Evolutionary conservation across 2,113 vertebrate genomes (phyloP), one percentile per base, ranked within the genome.

Genomic region (Ginglymostoma cirratum): DNA sequence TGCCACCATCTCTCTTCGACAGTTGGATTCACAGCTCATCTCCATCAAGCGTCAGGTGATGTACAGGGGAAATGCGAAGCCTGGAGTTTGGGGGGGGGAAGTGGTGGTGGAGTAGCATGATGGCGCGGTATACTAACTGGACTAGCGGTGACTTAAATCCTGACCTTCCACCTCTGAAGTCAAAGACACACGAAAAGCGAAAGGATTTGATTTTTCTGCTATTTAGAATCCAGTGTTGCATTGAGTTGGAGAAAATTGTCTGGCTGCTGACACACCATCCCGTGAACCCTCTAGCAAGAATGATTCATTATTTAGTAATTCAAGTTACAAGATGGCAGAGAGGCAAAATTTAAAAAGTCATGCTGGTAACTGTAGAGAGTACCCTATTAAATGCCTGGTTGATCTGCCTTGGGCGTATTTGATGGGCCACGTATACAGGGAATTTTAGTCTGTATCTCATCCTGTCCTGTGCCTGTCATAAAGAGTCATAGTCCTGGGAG

Each of bases 31-130:
- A 0, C 98, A 98, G 97, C 97, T 99, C 52, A 97, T 99, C 96
- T 98, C 98, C 4, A 98, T 99, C 55, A 99, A 99, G 96, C 98
- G 99, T 97, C 98, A 99, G 98, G 99, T 99, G 65, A 95, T 2
- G 3, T 12, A 4, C 21, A 12, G 0, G 45, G 48, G n/a, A 52
- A 2, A 2, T 27, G 1, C 42, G 8, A 86, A 21, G 24, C 2
- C 42, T 17, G 83, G 21, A 45, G 21, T 48, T 15, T 7, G 6
- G 76, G 69, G 69, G 12, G 7, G 78, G 78, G n/a, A n/a, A n/a
- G n/a, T n/a, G n/a, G n/a, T n/a, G n/a, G 1, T 42, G 34, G 78
- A 19, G 15, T n/a, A n/a, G 10, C 21, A 5, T 42, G 17, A 21
- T 38, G 21, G 42, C 15, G 5, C 17, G 19, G 0, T 76, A 34